phyloP scores from a whole-genome alignment of 2,888 invertebrate species.

The Siphlonurus alternatus region DNA sequence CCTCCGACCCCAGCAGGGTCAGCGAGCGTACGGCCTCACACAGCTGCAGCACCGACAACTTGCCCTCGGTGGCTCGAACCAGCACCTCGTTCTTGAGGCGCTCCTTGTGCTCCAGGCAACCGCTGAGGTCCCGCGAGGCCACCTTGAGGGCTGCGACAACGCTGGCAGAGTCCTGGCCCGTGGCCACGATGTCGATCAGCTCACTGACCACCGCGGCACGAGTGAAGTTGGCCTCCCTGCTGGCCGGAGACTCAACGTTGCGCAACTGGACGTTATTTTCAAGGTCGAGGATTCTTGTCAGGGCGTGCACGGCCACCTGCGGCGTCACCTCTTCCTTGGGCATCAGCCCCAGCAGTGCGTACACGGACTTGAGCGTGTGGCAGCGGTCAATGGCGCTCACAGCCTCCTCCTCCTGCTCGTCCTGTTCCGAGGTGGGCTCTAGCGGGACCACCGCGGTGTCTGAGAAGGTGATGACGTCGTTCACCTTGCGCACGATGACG shows the following conservation, averaged over 20 bases:
- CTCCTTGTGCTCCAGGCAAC: constrained; percentile 22
- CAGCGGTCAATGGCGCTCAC: constrained; percentile 22
- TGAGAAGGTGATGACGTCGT: constrained; percentile 6
- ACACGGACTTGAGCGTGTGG: constrained; percentile 22
- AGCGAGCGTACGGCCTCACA: constrained; percentile 40
- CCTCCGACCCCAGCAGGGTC: constrained; percentile 21
- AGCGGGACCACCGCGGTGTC: not conserved
- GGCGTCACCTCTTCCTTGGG: constrained; percentile 31
- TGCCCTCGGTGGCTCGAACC: constrained; percentile 39
- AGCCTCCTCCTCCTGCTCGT: constrained; percentile 20
- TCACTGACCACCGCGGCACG: constrained; percentile 28
- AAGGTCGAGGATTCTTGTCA: constrained; percentile 29
- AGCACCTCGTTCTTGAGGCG: constrained; percentile 43
- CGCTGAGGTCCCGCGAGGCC: constrained; percentile 17
- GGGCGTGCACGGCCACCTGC: constrained; percentile 26
- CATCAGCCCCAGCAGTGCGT: constrained; percentile 27
- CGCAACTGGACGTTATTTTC: constrained; percentile 25
- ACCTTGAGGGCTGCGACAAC: constrained; percentile 27
- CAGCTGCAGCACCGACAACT: constrained; percentile 37
- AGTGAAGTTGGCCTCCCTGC: constrained; percentile 23
- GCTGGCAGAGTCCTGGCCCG: constrained; percentile 24
- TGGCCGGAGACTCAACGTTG: constrained; percentile 19
- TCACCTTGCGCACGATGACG: constrained; percentile 35
- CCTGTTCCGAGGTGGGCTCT: not conserved
- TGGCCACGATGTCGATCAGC: constrained; percentile 29